Conservation (phyloP, 2,888 invertebrate genomes). For the Eretmocerus hayati region DNA sequence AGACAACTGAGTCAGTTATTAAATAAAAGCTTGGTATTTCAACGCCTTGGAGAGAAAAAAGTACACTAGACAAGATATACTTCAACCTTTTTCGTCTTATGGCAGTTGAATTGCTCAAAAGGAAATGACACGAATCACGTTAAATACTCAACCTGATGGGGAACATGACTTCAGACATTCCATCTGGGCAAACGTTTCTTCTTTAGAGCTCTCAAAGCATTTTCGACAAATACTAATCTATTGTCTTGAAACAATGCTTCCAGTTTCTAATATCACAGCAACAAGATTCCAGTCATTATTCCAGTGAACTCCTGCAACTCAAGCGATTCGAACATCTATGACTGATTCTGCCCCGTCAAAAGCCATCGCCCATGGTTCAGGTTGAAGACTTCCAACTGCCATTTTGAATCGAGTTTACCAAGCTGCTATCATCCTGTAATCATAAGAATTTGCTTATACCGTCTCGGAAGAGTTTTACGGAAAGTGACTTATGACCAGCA, state of each 20-base stretch:
- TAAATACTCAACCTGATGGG: too few relatives aligned
- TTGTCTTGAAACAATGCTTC: too few relatives aligned
- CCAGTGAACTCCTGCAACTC: neutral
- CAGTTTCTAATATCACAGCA: slow-evolving; percentile 2
- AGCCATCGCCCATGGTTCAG: slow-evolving; percentile 36
- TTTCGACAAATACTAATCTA: too few relatives aligned
- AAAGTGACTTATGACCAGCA: neutral
- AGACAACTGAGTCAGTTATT: too few relatives aligned
- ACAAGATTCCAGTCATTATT: slow-evolving; percentile 10
- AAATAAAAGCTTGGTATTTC: too few relatives aligned
- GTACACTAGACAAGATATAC: too few relatives aligned
- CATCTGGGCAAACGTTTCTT: slow-evolving; percentile 31
- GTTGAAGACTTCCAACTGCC: slow-evolving; percentile 27
- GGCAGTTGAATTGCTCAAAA: too few relatives aligned
- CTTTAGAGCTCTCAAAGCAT: slow-evolving; percentile 30
- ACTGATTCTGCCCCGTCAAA: slow-evolving; percentile 12
- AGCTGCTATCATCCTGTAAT: slow-evolving; percentile 39
- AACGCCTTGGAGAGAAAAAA: too few relatives aligned
- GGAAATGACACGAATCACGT: too few relatives aligned
- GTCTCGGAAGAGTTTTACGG: slow-evolving; percentile 33
- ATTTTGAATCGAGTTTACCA: slow-evolving; percentile 29
- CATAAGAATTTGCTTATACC: slow-evolving; percentile 34
- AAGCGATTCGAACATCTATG: neutral
- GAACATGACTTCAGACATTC: too few relatives aligned
- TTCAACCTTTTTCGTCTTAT: too few relatives aligned